Evolutionary conservation across 2,113 vertebrate species (phyloP).

Genomic region (Oryzias woworae): DNA sequence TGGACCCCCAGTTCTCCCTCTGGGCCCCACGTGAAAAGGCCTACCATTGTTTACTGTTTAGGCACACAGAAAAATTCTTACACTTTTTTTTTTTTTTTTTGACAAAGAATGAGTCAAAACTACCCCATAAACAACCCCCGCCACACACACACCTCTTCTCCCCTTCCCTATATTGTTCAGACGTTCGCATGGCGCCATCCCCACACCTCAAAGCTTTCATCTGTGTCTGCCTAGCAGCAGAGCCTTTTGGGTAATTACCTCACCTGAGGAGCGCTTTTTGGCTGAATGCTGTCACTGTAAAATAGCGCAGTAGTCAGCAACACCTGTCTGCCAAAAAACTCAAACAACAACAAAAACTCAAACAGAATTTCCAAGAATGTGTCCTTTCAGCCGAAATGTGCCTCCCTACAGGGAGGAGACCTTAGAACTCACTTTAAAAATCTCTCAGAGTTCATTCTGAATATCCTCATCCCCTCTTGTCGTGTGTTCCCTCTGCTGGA

Average conservation of each 20-base stretch:
- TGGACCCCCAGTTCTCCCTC: constrained; percentile 20
- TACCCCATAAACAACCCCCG: constrained; percentile 35
- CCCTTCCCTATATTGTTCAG: constrained; percentile 68
- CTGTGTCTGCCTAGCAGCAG: constrained; percentile 58
- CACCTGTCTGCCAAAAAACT: constrained; percentile 67
- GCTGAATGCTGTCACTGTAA: constrained; percentile 70
- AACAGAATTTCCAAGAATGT: constrained; percentile 63
- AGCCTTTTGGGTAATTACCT: constrained; percentile 76
- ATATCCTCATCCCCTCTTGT: constrained; percentile 30
- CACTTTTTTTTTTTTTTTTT: constrained; percentile 26
- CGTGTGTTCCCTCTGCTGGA: constrained; percentile 29
- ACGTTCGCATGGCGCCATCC: constrained; percentile 64
- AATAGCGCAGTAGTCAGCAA: constrained; percentile 47
- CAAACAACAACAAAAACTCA: constrained; percentile 26
- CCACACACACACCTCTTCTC: constrained; percentile 6
- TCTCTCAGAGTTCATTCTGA: constrained; percentile 19
- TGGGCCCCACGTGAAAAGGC: constrained; percentile 33
- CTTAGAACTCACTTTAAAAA: constrained; percentile 39
- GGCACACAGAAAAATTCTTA: constrained; percentile 41
- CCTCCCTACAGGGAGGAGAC: constrained; percentile 14
- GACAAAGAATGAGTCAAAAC: constrained; percentile 50
- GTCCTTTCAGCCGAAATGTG: constrained; percentile 24
- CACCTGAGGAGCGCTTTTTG: constrained; percentile 69
- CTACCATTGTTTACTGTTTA: constrained; percentile 62
- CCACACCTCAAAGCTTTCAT: constrained; percentile 68